Base-by-base conservation (phyloP, 30 jellyfish, hydroid and myxozoan species). In the Pseudorhiza aurosa region DNA sequence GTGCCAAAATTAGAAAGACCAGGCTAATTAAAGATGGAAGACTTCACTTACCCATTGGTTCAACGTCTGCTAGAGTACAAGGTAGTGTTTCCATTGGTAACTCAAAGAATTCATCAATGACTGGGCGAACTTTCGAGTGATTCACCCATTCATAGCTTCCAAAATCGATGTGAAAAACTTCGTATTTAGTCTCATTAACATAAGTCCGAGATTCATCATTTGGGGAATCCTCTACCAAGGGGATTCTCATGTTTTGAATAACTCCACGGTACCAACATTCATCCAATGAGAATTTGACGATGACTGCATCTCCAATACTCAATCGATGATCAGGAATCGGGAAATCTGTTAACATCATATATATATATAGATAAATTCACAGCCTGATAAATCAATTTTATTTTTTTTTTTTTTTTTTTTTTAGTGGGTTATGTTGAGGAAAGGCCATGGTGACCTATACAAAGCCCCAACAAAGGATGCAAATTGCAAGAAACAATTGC, bases 1-100 rank as follows among this genome's bases (percentile, higher is more conserved):
- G n/a, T n/a, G n/a, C n/a, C n/a, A n/a, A n/a, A n/a, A n/a, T n/a
- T n/a, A n/a, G n/a, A n/a, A n/a, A n/a, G n/a, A n/a, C n/a, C n/a
- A n/a, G n/a, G n/a, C n/a, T n/a, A n/a, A 12, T 30, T 3, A 33
- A 4, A 27, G 24, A 15, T 64, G 59, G 14, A 14, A 15, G 8
- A 22, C 14, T 43, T 40, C 11, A 14, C 91, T 51, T 28, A 80
- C 91, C 94, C 67, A 69, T 50, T 43, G 97, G 97, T 24, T 76
- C 81, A 26, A 88, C 58, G 64, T 83, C 99, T 10, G 99, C 99
- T 28, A 94, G 51, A 29, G 95, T 71, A 56, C 99, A 94, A 35
- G 96, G 88, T 7, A 87, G 53, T 10, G 94, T 82, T 77, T 88
- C 96, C 88, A 87, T 76, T 21, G 99, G 99, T 59, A 94, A 35